Conservation (phyloP, 1,140 invertebrate genomes). For the Globodera rostochiensis region DNA sequence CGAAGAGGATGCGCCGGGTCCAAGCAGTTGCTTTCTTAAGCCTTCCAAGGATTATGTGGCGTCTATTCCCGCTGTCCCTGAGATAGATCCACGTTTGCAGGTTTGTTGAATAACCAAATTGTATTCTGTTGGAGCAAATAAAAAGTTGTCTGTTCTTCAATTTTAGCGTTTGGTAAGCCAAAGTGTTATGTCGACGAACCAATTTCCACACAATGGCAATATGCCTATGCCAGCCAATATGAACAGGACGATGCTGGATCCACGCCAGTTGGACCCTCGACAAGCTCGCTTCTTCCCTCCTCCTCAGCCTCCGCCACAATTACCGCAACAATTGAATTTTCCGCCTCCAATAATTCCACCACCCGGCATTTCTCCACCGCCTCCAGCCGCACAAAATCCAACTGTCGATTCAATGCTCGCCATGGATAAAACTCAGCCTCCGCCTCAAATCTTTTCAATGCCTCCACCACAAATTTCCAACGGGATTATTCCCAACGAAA, state of each 20-base stretch:
- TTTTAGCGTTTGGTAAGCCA: slow-evolving; percentile 19
- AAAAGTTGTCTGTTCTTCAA: neutral
- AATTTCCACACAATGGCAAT: neutral
- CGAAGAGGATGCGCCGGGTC: slow-evolving; percentile 53
- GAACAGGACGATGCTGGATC: neutral
- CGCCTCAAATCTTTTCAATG: slow-evolving; percentile 1
- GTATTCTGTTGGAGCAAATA: neutral
- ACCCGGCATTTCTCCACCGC: slow-evolving; percentile 27
- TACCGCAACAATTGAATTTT: neutral
- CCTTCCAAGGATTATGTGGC: slow-evolving; percentile 44
- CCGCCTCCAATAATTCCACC: slow-evolving; percentile 28
- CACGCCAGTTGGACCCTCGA: slow-evolving; percentile 19
- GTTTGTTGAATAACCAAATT: slow-evolving; percentile 8
- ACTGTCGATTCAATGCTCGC: neutral
- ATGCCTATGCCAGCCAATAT: neutral
- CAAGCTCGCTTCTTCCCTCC: slow-evolving; percentile 24
- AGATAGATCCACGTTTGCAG: slow-evolving; percentile 41
- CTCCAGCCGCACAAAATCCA: slow-evolving; percentile 8
- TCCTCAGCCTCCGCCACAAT: slow-evolving; percentile 21
- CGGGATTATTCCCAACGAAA: neutral
- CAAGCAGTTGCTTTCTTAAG: slow-evolving; percentile 30
- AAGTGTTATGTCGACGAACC: neutral
- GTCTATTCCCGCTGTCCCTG: slow-evolving; percentile 31
- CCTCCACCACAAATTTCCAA: slow-evolving; percentile 15
- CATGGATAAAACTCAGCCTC: neutral